Evolutionary conservation across 2,113 vertebrate species (phyloP), one percentile per base, ranked within the genome.

Genomic region (Oreochromis aureus): DNA sequence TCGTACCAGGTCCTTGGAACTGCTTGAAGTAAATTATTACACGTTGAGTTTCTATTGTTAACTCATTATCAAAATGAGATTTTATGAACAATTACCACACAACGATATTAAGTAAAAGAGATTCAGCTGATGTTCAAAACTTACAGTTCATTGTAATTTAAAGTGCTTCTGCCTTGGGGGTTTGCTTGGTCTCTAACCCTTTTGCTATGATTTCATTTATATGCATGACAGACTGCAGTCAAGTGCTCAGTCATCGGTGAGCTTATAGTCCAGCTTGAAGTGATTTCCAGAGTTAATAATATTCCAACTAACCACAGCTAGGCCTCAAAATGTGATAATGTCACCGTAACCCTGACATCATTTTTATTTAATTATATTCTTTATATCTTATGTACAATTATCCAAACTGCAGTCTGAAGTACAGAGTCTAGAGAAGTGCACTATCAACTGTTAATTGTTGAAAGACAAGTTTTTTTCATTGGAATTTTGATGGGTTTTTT

Each of bases 281-380:
- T 84, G 81, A 95, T 95, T 92, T 90, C 24, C 84, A 79, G 54
- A 91, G 81, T 92, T 94, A 91, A 69, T 83, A 48, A 92, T 83
- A 81, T 56, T 87, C 86, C 86, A 86, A 54, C 92, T 89, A 56
- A 89, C 91, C 83, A 85, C 81, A 54, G 86, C 89, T 86, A 80
- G 81, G 53, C 66, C 83, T 54, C 78, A 87, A 79, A 88, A 93
- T 48, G 27, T 69, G 85, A 88, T 39, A 7, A 10, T 80, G 58
- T 66, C 73, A 82, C 83, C 48, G 63, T 83, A 81, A 86, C 36
- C 48, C 24, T 83, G 66, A 39, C 46, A 15, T 88, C 58, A 83
- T 63, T 83, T 53, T 19, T 83, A 34, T 76, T 59, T 92, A 71
- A 24, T 18, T 36, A 76, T 34, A 44, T 80, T 32, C 34, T 86